These are phyloP conservation scores for Trichogramma dendrolimi DNA, from an alignment of 2,888 invertebrate genomes.

Conservation along the genomic window DNA sequence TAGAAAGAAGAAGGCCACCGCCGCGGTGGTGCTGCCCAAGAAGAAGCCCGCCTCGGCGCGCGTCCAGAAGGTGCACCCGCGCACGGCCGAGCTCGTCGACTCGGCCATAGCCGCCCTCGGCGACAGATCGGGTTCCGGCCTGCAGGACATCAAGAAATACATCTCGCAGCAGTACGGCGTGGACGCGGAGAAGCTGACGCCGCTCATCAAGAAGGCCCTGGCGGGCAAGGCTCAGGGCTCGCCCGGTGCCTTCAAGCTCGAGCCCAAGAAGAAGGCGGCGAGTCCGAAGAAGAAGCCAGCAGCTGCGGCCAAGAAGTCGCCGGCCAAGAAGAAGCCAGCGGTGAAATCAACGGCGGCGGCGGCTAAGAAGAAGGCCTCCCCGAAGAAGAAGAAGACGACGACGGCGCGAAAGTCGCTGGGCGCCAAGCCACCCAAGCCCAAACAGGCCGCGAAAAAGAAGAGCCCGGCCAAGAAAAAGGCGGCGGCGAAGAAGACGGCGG, in stretches of 20 bases:
- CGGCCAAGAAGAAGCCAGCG: neutral
- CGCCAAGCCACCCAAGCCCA: slow-evolving; percentile 16
- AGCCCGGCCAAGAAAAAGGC: neutral
- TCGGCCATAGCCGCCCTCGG: slow-evolving; percentile 56
- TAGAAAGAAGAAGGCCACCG: slow-evolving; percentile 31
- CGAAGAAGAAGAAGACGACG: slow-evolving; percentile 15
- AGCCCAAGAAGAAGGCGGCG: neutral
- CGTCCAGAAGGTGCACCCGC: slow-evolving; percentile 54
- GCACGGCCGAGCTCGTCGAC: slow-evolving; percentile 58
- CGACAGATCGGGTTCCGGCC: slow-evolving; percentile 61
- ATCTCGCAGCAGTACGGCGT: slow-evolving; percentile 59
- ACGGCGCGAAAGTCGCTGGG: slow-evolving; percentile 4
- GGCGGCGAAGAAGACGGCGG: neutral
- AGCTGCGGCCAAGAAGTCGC: slow-evolving; percentile 1
- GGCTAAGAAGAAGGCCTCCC: neutral
- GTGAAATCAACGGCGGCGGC: neutral
- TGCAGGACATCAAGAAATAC: slow-evolving; percentile 62
- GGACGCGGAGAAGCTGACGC: slow-evolving; percentile 57
- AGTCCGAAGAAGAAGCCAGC: no score
- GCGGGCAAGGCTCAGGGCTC: slow-evolving; percentile 58
- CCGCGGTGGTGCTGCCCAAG: slow-evolving; percentile 38
- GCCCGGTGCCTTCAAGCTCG: slow-evolving; percentile 54
- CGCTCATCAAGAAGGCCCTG: slow-evolving; percentile 60
- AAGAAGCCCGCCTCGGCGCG: slow-evolving; percentile 41
- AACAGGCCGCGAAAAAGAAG: slow-evolving; percentile 1